Evolutionary conservation across 2,797 vertebrate genomes (phyloP).

Genomic region (Poecilia wingei): DNA sequence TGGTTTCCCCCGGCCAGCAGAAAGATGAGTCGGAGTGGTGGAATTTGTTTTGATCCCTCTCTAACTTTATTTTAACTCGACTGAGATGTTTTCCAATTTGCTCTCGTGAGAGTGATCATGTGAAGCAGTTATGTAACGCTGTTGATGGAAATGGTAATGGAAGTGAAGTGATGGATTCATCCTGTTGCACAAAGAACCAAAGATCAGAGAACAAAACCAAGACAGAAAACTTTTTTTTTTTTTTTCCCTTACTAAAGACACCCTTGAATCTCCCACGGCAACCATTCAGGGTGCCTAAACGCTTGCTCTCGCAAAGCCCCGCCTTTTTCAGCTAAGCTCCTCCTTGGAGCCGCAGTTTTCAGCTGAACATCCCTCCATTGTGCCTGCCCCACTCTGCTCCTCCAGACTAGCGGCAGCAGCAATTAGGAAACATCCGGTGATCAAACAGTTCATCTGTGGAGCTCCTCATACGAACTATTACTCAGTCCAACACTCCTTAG

Average conservation of each 20-base stretch:
- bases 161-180: background rate
- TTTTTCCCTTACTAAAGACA: background rate
- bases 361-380: too few species aligned
- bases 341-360: too few species aligned
- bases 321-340: too few species aligned
- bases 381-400: too few species aligned
- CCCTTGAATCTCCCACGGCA: too few species aligned
- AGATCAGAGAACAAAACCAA: background rate
- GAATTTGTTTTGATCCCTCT: conserved; percentile 51
- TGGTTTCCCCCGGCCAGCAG: conserved; percentile 38
- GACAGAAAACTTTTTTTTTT: background rate
- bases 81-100: conserved; percentile 53
- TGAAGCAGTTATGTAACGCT: conserved; percentile 10
- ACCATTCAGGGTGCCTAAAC: too few species aligned
- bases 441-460: too few species aligned
- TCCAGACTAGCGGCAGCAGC: too few species aligned
- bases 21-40: conserved; percentile 54
- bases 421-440: too few species aligned
- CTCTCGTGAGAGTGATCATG: conserved; percentile 28
- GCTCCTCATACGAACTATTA: too few species aligned
- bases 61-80: conserved; percentile 59
- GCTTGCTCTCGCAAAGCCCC: too few species aligned
- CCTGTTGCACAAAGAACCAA: background rate
- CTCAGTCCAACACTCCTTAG: too few species aligned
- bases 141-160: background rate